A percentile compares a stretch with the other conserved stretches of the same genome.
Conservation (phyloP, 2,888 invertebrate genomes). For the Sclerodermus sp. region DNA sequence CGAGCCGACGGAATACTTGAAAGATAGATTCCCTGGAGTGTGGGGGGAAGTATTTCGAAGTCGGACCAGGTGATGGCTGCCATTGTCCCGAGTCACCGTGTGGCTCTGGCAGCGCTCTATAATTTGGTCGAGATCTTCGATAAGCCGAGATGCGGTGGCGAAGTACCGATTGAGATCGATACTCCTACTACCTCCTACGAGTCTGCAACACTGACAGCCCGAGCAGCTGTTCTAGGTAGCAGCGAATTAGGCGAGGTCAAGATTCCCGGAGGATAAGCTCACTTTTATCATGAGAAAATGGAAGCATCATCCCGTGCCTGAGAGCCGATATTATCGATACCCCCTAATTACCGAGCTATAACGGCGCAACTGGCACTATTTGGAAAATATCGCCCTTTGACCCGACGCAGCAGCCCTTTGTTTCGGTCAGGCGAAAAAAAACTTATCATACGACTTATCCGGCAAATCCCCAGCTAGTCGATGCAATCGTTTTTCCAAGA, state of each 20-base stretch:
- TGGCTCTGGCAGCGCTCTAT: slow-evolving; percentile 29
- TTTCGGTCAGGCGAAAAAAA: too few relatives aligned
- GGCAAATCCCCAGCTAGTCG: too few relatives aligned
- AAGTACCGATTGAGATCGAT: slow-evolving; percentile 38
- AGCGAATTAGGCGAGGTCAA: slow-evolving; percentile 43
- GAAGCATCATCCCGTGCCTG: too few relatives aligned
- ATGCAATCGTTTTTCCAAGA: too few relatives aligned
- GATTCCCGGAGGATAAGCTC: slow-evolving; percentile 30
- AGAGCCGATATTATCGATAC: too few relatives aligned
- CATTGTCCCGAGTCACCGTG: slow-evolving; percentile 40
- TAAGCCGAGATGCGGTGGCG: slow-evolving; percentile 23
- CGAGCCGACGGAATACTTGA: slow-evolving; percentile 20
- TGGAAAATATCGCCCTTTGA: too few relatives aligned
- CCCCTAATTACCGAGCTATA: too few relatives aligned
- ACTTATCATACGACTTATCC: too few relatives aligned
- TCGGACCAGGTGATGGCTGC: neutral
- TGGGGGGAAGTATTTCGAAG: slow-evolving; percentile 18
- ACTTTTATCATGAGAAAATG: too few relatives aligned
- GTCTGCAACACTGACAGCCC: slow-evolving; percentile 30
- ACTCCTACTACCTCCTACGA: slow-evolving; percentile 9
- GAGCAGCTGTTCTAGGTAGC: slow-evolving; percentile 18
- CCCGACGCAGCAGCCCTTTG: too few relatives aligned
- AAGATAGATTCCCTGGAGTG: slow-evolving; percentile 26
- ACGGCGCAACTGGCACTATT: too few relatives aligned
- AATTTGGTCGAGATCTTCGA: slow-evolving; percentile 36